Evolutionary conservation across 1,140 invertebrate genomes (phyloP).

Genomic region (Calosoma granatense): DNA sequence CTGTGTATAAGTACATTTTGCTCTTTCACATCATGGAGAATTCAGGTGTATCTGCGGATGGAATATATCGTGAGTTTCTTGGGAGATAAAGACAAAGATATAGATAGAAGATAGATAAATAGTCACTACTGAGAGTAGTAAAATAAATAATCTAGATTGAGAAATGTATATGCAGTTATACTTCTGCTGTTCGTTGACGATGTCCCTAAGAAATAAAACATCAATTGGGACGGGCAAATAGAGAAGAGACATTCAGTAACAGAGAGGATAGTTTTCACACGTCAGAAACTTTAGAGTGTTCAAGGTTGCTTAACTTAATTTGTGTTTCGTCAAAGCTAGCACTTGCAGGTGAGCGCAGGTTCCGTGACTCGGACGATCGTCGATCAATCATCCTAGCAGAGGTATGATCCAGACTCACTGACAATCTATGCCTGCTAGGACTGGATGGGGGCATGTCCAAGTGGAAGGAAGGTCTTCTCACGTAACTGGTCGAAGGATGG

Average conservation of each 20-base stretch:
- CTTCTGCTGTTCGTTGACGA: too few species aligned
- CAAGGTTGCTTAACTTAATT: conserved; percentile 18
- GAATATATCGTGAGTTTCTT: too few species aligned
- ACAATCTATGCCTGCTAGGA: conserved; percentile 22
- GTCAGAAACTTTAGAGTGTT: conserved; percentile 14
- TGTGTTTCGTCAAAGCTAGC: conserved; percentile 27
- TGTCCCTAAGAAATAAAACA: too few species aligned
- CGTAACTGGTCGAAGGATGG: neutral
- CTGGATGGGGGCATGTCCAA: conserved; percentile 12
- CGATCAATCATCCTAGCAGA: conserved; percentile 20
- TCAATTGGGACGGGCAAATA: too few species aligned
- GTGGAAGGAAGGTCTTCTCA: neutral
- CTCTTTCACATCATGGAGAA: too few species aligned
- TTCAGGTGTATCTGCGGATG: too few species aligned
- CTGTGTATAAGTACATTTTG: neutral
- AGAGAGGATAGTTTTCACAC: conserved; percentile 9
- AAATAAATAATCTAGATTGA: too few species aligned
- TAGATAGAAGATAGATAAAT: too few species aligned
- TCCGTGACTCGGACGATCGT: conserved; percentile 21
- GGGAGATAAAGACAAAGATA: too few species aligned
- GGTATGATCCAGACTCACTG: conserved; percentile 26
- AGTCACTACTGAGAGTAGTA: too few species aligned
- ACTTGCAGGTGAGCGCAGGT: conserved; percentile 19
- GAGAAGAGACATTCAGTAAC: too few species aligned
- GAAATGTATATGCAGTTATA: too few species aligned